Base-by-base conservation (phyloP, 1,140 invertebrate species). In the Cotesia typhae region DNA sequence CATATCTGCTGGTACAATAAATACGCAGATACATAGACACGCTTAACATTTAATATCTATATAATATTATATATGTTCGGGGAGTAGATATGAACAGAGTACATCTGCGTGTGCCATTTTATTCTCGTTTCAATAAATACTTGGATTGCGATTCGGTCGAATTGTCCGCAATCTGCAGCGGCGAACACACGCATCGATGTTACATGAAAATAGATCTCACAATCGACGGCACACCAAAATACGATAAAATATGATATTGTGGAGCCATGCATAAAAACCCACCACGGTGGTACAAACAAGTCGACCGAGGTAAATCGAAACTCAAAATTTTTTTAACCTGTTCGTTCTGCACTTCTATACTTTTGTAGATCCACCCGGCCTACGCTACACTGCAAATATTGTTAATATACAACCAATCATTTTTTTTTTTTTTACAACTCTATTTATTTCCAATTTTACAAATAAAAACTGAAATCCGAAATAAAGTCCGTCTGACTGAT, bases 141-240 rank as follows among this genome's bases (percentile, higher is more conserved):
- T 71, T 57, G n/a, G 52, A 65, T 66, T 52, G 55, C 47, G 41
- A 47, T 36, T 47, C 41, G 69, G 41, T 70, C 20, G 47, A 35
- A 51, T 63, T 71, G 41, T 71, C 61, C 41, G 41, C 69, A 71
- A 71, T 71, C 61, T 70, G 67, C 57, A 60, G 20, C 67, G 10
- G 41, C 41, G 41, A 9, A 47, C 41, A 51, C 47, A 70, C 59
- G 55, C 55, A 71, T 71, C 61, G 41, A 61, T 61, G 60, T 71
- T 71, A 71, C 52, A 66, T 53, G 61, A 57, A 35, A 65, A 66
- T 71, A 53, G 47, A 71, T 71, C 69, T 63, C 67, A 38, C 9
- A 41, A 70, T 60, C 67, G 57, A 61, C 38, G 37, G 61, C 12
- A 47, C 55, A 12, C 12, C 9, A 17, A 60, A 47, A 55, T 70